Evolutionary conservation across 2,888 invertebrate species (phyloP), one percentile per base, ranked within the genome.

Genomic region (Bembecia ichneumoniformis): DNA sequence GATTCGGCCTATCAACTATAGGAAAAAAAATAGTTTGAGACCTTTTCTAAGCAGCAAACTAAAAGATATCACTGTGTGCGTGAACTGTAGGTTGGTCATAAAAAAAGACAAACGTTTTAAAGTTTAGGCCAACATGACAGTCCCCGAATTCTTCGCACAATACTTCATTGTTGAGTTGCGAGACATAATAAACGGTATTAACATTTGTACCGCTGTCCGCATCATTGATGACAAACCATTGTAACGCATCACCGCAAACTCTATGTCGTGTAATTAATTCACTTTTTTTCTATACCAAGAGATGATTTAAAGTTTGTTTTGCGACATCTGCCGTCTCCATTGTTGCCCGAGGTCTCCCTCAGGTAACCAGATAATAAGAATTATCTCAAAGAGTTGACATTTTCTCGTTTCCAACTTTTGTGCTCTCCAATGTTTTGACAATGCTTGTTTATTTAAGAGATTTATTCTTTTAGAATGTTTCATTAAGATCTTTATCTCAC

Each of bases 181-280:
- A 58, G 75, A 74, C 75, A 86, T 84, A 84, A 83, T 84, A 75
- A 75, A 68, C 74, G 69, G 82, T 72, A 86, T 86, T 84, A 86
- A 80, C 82, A 78, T 83, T 82, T 77, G 78, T 79, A 78, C 81
- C 73, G 69, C 77, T 77, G 75, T 82, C 74, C 80, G 78, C 71
- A 82, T 82, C 86, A 80, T 74, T 82, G 81, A 82, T 81, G 81
- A 83, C 79, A 73, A 87, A 86, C 83, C 86, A 87, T 86, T 80
- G 82, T 81, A 71, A 64, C 66, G 62, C 70, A 65, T 67, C 65
- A 63, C 66, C 64, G 62, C 70, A 52, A 58, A 58, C 68, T 71
- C 68, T 74, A 28, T 9, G 70, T 65, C 62, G 64, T 74, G 73
- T 77, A 76, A 77, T 55, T 59, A 54, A 56, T 57, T 53, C 52